phyloP scores from a whole-genome alignment of 2,888 invertebrate genomes.

The Eustalomyia histrio region DNA sequence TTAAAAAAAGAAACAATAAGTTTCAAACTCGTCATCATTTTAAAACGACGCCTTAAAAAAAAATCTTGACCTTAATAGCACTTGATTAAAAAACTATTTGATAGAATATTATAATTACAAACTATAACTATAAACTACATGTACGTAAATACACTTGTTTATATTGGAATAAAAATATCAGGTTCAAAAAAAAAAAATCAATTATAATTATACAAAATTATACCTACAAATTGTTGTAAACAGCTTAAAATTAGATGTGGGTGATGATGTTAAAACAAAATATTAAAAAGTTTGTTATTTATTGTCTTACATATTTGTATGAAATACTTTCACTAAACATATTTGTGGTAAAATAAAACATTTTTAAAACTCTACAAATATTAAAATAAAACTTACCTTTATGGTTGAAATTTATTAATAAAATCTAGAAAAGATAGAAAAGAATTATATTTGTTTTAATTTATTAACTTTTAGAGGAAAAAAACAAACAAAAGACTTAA shows the following conservation, averaged over 20 bases:
- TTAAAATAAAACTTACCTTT: background rate
- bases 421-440: background rate
- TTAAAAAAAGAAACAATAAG: background rate
- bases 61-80: conserved; percentile 51
- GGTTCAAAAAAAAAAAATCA: background rate
- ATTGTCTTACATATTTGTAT: background rate
- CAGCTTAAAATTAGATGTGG: background rate
- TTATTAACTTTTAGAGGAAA: background rate
- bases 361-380: background rate
- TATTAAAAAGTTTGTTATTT: background rate
- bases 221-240: background rate
- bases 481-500: conserved; percentile 37
- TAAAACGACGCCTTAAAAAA: conserved; percentile 22
- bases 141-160: conserved; percentile 27
- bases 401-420: background rate
- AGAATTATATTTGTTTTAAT: background rate
- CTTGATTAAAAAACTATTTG: conserved; percentile 11
- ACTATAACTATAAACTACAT: conserved; percentile 25
- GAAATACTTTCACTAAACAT: background rate
- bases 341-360: background rate
- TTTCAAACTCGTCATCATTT: conserved; percentile 9
- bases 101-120: conserved; percentile 23
- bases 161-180: background rate
- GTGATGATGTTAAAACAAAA: background rate
- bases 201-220: background rate